A percentile compares a stretch with the other conserved stretches of the same genome.
phyloP scores from a whole-genome alignment of 64 coral and sea anemone genomes.

The Trachythela sp. region DNA sequence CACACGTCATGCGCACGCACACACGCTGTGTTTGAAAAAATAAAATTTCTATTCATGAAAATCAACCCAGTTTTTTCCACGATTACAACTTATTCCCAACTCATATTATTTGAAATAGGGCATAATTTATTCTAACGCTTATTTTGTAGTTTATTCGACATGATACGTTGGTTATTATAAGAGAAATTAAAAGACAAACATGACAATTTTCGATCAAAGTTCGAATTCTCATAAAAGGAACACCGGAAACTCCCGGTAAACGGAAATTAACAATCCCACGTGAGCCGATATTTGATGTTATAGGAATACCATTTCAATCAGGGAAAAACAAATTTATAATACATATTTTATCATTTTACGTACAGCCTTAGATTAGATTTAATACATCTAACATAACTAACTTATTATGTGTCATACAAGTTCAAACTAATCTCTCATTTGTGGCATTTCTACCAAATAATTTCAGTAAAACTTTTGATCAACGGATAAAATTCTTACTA shows the following conservation, averaged over 20 bases:
- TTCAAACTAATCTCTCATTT: no score
- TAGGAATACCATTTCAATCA: not conserved
- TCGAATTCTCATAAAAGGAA: not conserved
- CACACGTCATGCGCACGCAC: slow-evolving; percentile 17
- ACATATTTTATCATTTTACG: no score
- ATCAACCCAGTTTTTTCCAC: not conserved
- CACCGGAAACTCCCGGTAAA: not conserved
- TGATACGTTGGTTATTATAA: not conserved
- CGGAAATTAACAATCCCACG: not conserved
- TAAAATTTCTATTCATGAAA: not conserved
- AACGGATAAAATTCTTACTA: no score
- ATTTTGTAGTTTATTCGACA: not conserved
- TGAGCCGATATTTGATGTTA: not conserved
- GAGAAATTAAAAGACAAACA: not conserved
- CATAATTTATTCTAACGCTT: not conserved
- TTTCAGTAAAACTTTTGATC: no score
- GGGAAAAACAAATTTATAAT: not conserved
- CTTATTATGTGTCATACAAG: no score
- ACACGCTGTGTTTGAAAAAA: not conserved
- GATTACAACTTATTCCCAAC: not conserved
- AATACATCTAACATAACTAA: no score
- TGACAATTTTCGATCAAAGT: not conserved
- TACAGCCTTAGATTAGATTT: no score
- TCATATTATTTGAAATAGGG: not conserved
- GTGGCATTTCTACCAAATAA: no score